A percentile compares a stretch with the other conserved stretches of the same genome.
phyloP scores from a whole-genome alignment of 2,888 invertebrate species.

The Drosophila lutescens region DNA sequence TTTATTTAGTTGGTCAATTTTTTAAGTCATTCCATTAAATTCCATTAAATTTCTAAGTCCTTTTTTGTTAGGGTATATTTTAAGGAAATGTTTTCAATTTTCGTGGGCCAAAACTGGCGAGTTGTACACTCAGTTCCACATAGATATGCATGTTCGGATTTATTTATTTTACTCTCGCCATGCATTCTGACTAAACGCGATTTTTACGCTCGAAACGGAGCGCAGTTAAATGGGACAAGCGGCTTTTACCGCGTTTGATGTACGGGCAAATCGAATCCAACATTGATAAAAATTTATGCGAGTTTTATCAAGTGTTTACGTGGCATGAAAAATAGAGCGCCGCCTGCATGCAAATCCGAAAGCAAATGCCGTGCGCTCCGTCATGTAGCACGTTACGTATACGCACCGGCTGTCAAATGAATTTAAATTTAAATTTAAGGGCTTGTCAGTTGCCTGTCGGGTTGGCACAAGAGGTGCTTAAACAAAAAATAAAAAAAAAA shows the following conservation, averaged over 20 bases:
- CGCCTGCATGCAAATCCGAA: conserved; percentile 38
- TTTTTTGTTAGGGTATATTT: conserved; percentile 6
- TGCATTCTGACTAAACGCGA: conserved; percentile 48
- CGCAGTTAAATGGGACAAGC: conserved; percentile 69
- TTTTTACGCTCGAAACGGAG: conserved; percentile 63
- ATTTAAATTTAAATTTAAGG: conserved; percentile 44
- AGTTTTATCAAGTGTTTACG: conserved; percentile 79
- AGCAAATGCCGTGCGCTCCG: conserved; percentile 29
- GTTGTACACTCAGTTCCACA: neutral
- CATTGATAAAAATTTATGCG: conserved; percentile 72
- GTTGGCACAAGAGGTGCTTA: conserved; percentile 50
- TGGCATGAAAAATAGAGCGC: conserved; percentile 54
- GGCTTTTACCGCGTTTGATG: conserved; percentile 60
- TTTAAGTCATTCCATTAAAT: too few relatives aligned
- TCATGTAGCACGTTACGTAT: conserved; percentile 38
- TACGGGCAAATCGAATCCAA: conserved; percentile 59
- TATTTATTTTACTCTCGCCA: conserved; percentile 58
- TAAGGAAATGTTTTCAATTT: neutral
- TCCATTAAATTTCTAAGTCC: too few relatives aligned
- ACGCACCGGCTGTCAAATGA: conserved; percentile 32
- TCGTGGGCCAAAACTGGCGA: neutral
- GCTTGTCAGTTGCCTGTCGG: conserved; percentile 72
- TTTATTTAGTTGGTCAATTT: too few relatives aligned
- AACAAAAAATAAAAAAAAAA: conserved; percentile 4
- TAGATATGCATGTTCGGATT: conserved; percentile 28